Percentiles rank a stretch among this genome's conserved stretches.
Conservation (phyloP, 2,888 invertebrate genomes). For the Amphipyra tragopoginis region DNA sequence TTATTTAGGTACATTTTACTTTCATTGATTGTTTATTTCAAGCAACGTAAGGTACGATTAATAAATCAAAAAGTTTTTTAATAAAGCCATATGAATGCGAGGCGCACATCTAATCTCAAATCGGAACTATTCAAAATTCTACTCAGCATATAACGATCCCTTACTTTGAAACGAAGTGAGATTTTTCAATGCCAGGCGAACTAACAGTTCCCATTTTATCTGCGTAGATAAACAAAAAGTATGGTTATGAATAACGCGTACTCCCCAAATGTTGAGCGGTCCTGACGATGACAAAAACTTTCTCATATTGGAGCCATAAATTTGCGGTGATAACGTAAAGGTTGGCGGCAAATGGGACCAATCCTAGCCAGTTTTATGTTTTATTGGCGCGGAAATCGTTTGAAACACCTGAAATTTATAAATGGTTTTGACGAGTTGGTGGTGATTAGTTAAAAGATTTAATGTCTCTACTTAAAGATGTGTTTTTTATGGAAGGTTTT, state of each 20-base stretch:
- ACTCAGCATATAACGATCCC: conserved; percentile 1
- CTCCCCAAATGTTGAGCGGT: conserved; percentile 40
- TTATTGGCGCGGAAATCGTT: conserved; percentile 31
- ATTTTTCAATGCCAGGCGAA: conserved; percentile 32
- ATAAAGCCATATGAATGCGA: too few relatives aligned
- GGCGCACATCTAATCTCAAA: neutral
- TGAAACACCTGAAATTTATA: conserved; percentile 13
- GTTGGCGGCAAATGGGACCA: conserved; percentile 25
- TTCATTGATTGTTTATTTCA: too few relatives aligned
- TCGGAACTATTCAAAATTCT: conserved; percentile 25
- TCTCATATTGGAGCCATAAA: conserved; percentile 57
- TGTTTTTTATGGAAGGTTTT: too few relatives aligned
- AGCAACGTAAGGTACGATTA: too few relatives aligned
- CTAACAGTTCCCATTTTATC: conserved; percentile 35
- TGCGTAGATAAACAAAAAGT: conserved; percentile 43
- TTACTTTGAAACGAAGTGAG: conserved; percentile 4
- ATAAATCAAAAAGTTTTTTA: too few relatives aligned
- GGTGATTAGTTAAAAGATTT: conserved; percentile 4
- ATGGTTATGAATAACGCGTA: conserved; percentile 44
- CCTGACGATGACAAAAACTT: conserved; percentile 49
- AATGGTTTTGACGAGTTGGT: neutral
- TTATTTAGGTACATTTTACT: too few relatives aligned
- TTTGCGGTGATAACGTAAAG: conserved; percentile 45
- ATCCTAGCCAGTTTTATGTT: conserved; percentile 26
- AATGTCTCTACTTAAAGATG: neutral